Evolutionary conservation across 1,140 invertebrate species (phyloP).

Genomic region (Solenopsis fugax): DNA sequence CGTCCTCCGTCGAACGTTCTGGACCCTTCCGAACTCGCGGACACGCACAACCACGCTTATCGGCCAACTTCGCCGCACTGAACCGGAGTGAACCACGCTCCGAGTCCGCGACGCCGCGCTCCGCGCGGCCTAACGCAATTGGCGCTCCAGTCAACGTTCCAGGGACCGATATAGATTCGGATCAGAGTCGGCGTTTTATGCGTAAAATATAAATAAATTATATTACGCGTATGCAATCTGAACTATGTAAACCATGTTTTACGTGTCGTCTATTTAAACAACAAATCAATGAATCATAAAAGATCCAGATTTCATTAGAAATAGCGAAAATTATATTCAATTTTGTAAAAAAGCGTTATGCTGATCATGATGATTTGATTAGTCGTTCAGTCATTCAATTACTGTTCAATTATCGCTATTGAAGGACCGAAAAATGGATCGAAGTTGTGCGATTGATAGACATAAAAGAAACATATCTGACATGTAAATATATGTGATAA

Average conservation of each 20-base stretch:
- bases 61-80: conserved; percentile 31
- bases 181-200: neutral
- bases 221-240: too few relatives aligned
- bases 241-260: too few relatives aligned
- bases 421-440: neutral
- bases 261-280: too few relatives aligned
- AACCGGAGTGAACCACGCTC: conserved; percentile 23
- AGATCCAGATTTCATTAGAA: too few relatives aligned
- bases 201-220: too few relatives aligned
- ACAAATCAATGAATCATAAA: too few relatives aligned
- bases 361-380: too few relatives aligned
- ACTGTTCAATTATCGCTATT: too few relatives aligned
- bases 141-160: conserved; percentile 51
- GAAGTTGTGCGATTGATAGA: neutral
- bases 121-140: neutral
- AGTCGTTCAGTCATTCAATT: too few relatives aligned
- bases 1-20: neutral
- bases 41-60: neutral
- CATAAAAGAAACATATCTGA: neutral
- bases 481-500: neutral
- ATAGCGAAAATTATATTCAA: too few relatives aligned
- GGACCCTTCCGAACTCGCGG: too few relatives aligned
- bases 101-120: neutral
- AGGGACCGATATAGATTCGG: neutral
- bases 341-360: too few relatives aligned